These are phyloP conservation scores for Phalacrocorax brasilianus DNA, from an alignment of 2,113 vertebrate species.

Conservation along the genomic window DNA sequence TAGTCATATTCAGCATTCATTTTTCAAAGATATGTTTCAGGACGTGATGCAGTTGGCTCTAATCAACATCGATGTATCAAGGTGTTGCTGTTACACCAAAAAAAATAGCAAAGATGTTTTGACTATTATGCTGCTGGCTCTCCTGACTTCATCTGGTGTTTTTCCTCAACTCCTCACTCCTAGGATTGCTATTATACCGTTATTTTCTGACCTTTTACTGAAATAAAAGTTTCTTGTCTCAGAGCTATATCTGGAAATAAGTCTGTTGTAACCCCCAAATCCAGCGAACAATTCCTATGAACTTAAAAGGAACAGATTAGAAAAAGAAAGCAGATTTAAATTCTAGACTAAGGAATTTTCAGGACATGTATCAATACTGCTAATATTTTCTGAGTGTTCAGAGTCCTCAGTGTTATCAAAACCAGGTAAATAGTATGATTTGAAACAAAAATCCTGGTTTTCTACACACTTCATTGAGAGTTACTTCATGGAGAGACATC, in stretches of 20 bases:
- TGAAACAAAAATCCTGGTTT: background rate
- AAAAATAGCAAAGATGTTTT: background rate
- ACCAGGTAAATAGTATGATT: background rate
- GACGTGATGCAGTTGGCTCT: background rate
- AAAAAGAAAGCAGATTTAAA: background rate
- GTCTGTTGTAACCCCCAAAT: background rate
- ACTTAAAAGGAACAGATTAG: background rate
- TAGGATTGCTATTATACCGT: background rate
- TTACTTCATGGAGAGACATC: background rate
- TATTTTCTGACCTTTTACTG: background rate
- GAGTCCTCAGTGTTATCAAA: background rate
- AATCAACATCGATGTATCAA: background rate
- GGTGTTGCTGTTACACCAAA: background rate
- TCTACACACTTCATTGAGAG: background rate
- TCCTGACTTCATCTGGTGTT: background rate
- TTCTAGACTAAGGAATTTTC: background rate
- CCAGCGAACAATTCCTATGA: background rate
- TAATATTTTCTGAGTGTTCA: background rate
- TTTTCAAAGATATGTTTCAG: background rate
- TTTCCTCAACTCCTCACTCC: background rate
- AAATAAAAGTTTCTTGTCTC: background rate
- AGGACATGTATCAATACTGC: background rate
- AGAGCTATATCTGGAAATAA: background rate
- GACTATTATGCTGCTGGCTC: background rate
- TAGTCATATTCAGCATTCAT: background rate